These are phyloP conservation scores for Cyphomyrus discorhynchus DNA, from an alignment of 2,113 vertebrate genomes.

Conservation along the genomic window DNA sequence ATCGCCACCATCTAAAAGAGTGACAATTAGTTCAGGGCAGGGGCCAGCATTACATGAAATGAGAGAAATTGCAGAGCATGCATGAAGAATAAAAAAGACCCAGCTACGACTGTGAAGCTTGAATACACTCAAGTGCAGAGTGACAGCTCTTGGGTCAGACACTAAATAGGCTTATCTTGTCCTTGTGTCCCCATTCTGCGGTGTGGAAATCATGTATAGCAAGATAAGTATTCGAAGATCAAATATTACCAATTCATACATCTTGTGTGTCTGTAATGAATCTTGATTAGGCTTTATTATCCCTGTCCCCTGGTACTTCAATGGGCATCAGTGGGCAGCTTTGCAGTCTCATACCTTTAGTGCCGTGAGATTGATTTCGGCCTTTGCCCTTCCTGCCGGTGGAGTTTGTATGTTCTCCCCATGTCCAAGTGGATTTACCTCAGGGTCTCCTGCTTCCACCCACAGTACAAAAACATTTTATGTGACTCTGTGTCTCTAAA, in stretches of 20 bases:
- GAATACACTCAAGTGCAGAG: not conserved
- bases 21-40: not conserved
- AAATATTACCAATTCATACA: not conserved
- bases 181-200: not conserved
- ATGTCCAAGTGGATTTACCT: not conserved
- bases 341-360: not conserved
- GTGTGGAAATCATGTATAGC: not conserved
- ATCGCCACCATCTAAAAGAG: not conserved
- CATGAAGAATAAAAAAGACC: not conserved
- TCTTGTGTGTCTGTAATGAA: not conserved
- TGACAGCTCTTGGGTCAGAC: not conserved
- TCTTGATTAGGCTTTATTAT: not conserved
- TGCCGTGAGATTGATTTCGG: not conserved
- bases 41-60: not conserved
- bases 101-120: not conserved
- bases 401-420: not conserved
- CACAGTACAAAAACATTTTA: not conserved
- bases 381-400: not conserved
- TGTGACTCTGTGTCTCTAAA: not conserved
- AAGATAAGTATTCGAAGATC: not conserved
- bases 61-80: not conserved
- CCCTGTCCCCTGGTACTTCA: not conserved
- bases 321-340: not conserved
- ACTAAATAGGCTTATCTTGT: not conserved
- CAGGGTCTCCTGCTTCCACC: not conserved